phyloP scores from a whole-genome alignment of 2,797 vertebrate genomes.

The Microchirus variegatus region DNA sequence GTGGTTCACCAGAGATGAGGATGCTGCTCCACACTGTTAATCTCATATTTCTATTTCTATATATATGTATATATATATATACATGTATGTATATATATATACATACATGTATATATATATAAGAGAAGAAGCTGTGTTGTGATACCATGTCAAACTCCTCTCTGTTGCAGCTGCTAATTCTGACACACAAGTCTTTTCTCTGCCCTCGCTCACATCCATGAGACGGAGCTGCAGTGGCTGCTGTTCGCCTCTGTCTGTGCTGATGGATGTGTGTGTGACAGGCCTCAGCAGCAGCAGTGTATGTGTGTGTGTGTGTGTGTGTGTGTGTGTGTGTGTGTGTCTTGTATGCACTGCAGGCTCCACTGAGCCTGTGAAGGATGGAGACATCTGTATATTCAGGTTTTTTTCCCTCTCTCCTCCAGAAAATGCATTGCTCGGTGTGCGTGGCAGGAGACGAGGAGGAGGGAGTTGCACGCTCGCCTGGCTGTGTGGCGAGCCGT shows the following conservation, averaged over 20 bases:
- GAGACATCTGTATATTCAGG: slow-evolving; percentile 68
- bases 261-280: slow-evolving; percentile 57
- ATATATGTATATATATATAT: too few relatives aligned
- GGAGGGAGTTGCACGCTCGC: slow-evolving; percentile 49
- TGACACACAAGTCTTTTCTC: slow-evolving; percentile 41
- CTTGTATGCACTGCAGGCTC: slow-evolving; percentile 50
- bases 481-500: slow-evolving; percentile 57
- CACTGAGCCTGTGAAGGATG: slow-evolving; percentile 71
- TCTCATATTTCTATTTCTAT: slow-evolving; percentile 4
- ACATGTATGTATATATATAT: too few relatives aligned
- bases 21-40: not conserved
- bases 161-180: slow-evolving; percentile 36
- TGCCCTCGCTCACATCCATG: slow-evolving; percentile 6
- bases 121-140: too few relatives aligned
- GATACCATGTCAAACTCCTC: slow-evolving; percentile 2
- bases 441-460: slow-evolving; percentile 44
- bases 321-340: slow-evolving; percentile 21
- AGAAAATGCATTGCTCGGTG: slow-evolving; percentile 49
- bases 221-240: slow-evolving; percentile 12
- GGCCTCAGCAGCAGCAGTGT: slow-evolving; percentile 23
- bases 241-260: slow-evolving; percentile 2
- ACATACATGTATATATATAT: too few relatives aligned
- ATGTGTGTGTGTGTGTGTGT: slow-evolving; percentile 12
- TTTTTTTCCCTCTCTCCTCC: slow-evolving; percentile 32
- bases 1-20: not conserved